phyloP scores from a whole-genome alignment of 2,113 vertebrate species.

The Hylia prasina region DNA sequence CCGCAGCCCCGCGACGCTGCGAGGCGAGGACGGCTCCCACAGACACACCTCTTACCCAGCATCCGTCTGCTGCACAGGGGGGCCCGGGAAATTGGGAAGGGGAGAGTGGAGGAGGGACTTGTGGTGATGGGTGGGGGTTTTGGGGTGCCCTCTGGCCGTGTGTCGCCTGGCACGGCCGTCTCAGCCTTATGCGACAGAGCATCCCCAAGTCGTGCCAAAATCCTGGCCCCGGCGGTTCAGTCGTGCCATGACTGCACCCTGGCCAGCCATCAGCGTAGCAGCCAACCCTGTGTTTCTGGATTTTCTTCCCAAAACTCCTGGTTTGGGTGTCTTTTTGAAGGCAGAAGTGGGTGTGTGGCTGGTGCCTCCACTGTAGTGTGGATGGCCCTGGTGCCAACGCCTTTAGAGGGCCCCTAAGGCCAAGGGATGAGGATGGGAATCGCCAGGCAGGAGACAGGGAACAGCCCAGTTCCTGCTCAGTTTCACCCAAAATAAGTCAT shows the following conservation, averaged over 20 bases:
- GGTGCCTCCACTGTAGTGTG: fast-evolving
- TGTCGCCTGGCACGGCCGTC: fast-evolving
- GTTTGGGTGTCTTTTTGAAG: background rate
- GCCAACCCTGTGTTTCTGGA: fast-evolving
- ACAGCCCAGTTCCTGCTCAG: background rate
- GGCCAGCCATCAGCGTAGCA: fast-evolving
- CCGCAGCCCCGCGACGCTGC: background rate
- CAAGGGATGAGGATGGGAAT: fast-evolving
- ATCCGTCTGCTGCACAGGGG: constrained; percentile 31
- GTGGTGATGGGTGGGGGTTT: background rate
- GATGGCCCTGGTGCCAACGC: fast-evolving
- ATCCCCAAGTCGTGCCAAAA: background rate
- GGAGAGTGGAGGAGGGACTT: constrained; percentile 31
- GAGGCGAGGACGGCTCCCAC: background rate
- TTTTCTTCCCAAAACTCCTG: background rate
- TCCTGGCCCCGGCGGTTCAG: fast-evolving
- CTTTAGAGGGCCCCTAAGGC: background rate
- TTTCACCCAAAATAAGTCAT: background rate
- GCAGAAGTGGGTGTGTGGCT: fast-evolving
- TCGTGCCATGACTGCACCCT: background rate
- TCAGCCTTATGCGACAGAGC: fast-evolving
- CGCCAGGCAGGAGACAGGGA: fast-evolving
- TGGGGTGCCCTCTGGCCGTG: background rate
- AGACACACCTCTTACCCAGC: constrained; percentile 67
- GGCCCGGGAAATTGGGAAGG: constrained; percentile 40